Conservation (phyloP, 2,797 vertebrate species). For the Sciaenops ocellatus region DNA sequence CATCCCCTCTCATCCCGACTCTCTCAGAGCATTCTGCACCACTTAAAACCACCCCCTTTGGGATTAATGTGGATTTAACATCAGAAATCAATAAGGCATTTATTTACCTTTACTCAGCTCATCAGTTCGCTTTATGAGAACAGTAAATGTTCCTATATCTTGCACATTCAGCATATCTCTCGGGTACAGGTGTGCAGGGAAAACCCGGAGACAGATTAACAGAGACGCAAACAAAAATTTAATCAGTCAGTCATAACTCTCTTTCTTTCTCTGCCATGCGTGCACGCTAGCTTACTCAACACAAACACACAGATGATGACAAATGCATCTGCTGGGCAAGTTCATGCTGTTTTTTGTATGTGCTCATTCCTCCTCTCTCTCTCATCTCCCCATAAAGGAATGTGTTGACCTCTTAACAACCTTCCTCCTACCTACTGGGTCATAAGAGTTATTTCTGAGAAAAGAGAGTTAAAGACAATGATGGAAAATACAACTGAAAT, state of each 20-base stretch:
- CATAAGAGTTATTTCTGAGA: conserved; percentile 44
- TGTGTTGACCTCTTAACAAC: conserved; percentile 45
- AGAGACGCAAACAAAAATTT: conserved; percentile 20
- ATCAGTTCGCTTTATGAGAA: conserved; percentile 12
- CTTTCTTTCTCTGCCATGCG: conserved; percentile 2
- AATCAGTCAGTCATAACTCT: conserved; percentile 34
- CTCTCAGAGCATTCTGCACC: not conserved
- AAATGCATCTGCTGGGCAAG: conserved; percentile 28
- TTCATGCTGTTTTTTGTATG: conserved; percentile 3
- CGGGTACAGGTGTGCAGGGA: not conserved
- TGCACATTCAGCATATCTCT: conserved; percentile 10
- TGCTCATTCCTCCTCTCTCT: conserved; percentile 16
- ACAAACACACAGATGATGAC: conserved; percentile 16
- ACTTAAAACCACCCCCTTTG: not conserved
- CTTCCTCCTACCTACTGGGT: conserved; percentile 46
- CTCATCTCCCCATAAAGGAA: conserved; percentile 36
- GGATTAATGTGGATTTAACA: not conserved
- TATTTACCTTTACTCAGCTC: conserved; percentile 5
- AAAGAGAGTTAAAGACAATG: conserved; percentile 20
- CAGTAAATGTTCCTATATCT: not conserved
- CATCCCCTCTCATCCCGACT: not conserved
- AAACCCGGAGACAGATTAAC: not conserved
- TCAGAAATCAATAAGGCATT: conserved; percentile 11
- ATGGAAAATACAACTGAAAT: conserved; percentile 21
- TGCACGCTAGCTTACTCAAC: conserved; percentile 17